Conservation (phyloP, 2,888 invertebrate genomes). For the Idaea straminata region DNA sequence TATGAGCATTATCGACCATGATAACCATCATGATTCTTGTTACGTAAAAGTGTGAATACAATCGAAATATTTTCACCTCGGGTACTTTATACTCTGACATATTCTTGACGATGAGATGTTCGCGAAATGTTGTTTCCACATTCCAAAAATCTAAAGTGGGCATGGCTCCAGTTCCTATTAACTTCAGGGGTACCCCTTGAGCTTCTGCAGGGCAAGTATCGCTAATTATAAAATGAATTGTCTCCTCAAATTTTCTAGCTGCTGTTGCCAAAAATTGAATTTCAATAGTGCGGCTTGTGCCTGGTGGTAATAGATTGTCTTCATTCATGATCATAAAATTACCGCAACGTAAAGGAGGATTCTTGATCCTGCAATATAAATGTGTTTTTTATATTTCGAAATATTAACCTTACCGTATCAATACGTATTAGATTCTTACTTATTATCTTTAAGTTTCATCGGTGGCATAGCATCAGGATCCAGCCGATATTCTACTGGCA, state of each 20-base stretch:
- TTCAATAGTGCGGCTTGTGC: constrained; percentile 62
- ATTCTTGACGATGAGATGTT: constrained; percentile 79
- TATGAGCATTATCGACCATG: neutral
- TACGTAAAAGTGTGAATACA: neutral
- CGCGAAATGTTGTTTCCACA: constrained; percentile 79
- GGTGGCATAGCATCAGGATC: constrained; percentile 35
- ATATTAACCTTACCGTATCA: neutral
- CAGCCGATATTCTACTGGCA: constrained; percentile 50
- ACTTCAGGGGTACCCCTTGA: constrained; percentile 65
- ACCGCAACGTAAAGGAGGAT: constrained; percentile 65
- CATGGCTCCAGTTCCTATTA: constrained; percentile 78
- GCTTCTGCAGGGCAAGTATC: constrained; percentile 74
- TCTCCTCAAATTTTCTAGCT: constrained; percentile 61
- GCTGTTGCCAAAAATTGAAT: constrained; percentile 64
- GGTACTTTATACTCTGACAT: constrained; percentile 73
- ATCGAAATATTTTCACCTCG: constrained; percentile 46
- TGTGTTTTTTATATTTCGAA: neutral
- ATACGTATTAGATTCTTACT: constrained; percentile 37
- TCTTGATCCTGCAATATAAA: constrained; percentile 50
- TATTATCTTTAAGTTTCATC: constrained; percentile 50
- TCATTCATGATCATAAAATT: constrained; percentile 69
- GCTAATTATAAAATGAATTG: constrained; percentile 66
- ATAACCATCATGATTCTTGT: neutral
- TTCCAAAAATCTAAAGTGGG: constrained; percentile 80
- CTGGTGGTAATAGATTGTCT: constrained; percentile 69